phyloP scores from a whole-genome alignment of 2,113 vertebrate species.

The Rattus norvegicus region DNA sequence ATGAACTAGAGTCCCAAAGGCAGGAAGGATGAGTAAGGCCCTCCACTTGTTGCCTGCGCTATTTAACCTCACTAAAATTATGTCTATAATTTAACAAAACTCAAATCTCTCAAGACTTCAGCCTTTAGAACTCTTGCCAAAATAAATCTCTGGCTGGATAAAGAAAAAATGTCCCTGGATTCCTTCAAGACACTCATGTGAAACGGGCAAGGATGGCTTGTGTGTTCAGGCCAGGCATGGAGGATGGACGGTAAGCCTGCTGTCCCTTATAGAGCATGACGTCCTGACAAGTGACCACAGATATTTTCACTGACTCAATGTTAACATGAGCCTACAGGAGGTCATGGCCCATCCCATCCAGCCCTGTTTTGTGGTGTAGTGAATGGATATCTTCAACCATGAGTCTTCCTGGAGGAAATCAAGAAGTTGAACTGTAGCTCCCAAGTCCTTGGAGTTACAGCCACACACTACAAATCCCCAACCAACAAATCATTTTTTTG shows the following conservation, averaged over 20 bases:
- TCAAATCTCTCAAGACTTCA: constrained; percentile 66
- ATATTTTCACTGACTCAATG: not conserved
- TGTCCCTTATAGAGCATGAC: not conserved
- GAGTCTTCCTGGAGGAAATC: constrained; percentile 23
- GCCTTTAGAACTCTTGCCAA: constrained; percentile 76
- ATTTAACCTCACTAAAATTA: constrained; percentile 61
- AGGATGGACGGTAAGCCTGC: not conserved
- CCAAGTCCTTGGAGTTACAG: not conserved
- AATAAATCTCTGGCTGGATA: constrained; percentile 71
- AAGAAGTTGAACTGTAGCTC: not conserved
- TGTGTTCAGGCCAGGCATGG: constrained; percentile 4
- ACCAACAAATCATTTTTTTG: not conserved
- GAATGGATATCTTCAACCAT: not conserved
- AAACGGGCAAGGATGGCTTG: constrained; percentile 18
- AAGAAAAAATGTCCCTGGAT: constrained; percentile 72
- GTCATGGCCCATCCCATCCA: accelerated
- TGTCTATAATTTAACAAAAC: constrained; percentile 61
- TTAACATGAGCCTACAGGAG: not conserved
- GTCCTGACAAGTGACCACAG: not conserved
- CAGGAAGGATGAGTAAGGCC: not conserved
- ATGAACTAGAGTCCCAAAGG: constrained; percentile 14
- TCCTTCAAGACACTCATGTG: constrained; percentile 63
- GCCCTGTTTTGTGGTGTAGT: not conserved
- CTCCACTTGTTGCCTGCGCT: constrained; percentile 25
- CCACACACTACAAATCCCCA: not conserved